Base-by-base conservation (phyloP, 2,797 vertebrate genomes). In the Psittacula derbiana region DNA sequence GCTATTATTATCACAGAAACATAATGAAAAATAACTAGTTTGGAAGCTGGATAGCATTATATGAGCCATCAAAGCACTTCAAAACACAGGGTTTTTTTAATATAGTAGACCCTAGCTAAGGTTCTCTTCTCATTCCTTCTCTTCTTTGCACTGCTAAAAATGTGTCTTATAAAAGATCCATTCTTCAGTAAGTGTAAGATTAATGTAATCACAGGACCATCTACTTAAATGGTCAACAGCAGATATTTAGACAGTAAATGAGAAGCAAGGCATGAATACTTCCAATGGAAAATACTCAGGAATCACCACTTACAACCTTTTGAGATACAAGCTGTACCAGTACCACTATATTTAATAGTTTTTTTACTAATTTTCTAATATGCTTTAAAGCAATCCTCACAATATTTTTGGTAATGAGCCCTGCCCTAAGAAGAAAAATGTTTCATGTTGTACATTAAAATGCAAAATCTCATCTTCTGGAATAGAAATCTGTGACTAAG, bases 1-100 rank as follows among this genome's bases (percentile, higher is more conserved):
- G 76, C 84, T 89, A 70, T 79, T 86, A 90, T 93, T 92, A 96
- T 88, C 82, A 95, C 69, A 79, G 86, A 92, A 94, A 88, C 44
- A 78, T 93, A 57, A 92, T 74, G 78, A 95, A 95, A 97, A 93
- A 82, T 89, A 92, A 93, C 81, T 82, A 69, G 24, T 70, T 71
- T 44, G 69, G 93, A 92, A 92, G 30, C 21, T 76, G n/a, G 40
- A 41, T 86, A 79, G 41, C 58, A 90, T 75, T 87, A 61, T 70
- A 90, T 66, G 80, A 87, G 52, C 70, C 84, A 90, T 21, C 8
- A 30, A 83, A 90, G 40, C 43, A 61, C 25, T 86, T 91, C 78
- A 74, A 90, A 95, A 80, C 30, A 83, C 12, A 49, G 55, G 8
- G 1, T 14, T 57, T 46, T 31, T 71, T 78, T 46, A 30, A 61